Percentiles rank a stretch among this genome's conserved stretches.
These are phyloP conservation scores for Tetranychus truncatus DNA, from an alignment of 2,888 invertebrate genomes.

Conservation along the genomic window DNA sequence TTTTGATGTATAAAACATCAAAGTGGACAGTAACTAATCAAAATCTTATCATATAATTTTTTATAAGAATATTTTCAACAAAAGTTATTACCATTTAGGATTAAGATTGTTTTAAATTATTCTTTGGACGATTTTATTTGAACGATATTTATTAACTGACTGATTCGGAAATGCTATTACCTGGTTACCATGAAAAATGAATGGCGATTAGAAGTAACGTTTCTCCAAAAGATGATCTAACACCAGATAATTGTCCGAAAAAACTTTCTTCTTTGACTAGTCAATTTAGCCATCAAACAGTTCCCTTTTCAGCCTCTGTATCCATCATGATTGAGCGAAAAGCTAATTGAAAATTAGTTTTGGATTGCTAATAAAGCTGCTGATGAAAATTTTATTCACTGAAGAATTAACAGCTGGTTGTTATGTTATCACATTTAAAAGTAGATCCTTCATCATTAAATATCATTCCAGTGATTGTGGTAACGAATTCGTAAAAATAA, in stretches of 20 bases:
- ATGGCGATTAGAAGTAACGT: slow-evolving; percentile 88
- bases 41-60: too few species aligned
- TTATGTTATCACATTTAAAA: slow-evolving; percentile 66
- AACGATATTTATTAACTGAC: too few species aligned
- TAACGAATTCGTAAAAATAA: background rate
- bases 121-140: too few species aligned
- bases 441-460: slow-evolving; percentile 77
- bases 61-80: too few species aligned
- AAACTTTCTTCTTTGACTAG: slow-evolving; percentile 73
- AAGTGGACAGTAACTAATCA: too few species aligned
- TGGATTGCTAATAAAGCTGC: slow-evolving; percentile 56
- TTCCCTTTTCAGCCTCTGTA: slow-evolving; percentile 59
- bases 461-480: slow-evolving; percentile 81
- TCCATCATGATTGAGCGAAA: slow-evolving; percentile 66
- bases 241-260: slow-evolving; percentile 61
- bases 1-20: too few species aligned
- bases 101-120: too few species aligned
- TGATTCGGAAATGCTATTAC: slow-evolving; percentile 69
- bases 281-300: slow-evolving; percentile 78
- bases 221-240: slow-evolving; percentile 67
- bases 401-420: slow-evolving; percentile 74
- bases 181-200: slow-evolving; percentile 88
- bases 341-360: slow-evolving; percentile 65
- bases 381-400: slow-evolving; percentile 73
- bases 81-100: too few species aligned